phyloP scores from a whole-genome alignment of 2,888 invertebrate species.

The Tachina lurida region DNA sequence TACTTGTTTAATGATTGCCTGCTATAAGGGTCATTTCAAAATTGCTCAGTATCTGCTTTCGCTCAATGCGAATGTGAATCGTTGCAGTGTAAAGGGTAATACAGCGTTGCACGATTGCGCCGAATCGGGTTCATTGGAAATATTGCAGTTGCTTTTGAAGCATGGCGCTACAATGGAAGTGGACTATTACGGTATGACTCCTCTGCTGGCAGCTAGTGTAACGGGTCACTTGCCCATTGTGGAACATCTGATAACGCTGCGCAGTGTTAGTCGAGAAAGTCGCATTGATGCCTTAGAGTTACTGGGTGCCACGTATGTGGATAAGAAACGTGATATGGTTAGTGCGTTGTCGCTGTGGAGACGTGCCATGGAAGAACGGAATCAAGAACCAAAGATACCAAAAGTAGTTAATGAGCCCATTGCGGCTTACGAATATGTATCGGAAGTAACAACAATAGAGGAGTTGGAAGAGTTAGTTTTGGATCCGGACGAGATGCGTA shows the following conservation, averaged over 20 bases:
- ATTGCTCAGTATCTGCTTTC: conserved; percentile 95
- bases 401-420: conserved; percentile 90
- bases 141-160: conserved; percentile 93
- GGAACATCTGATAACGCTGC: conserved; percentile 92
- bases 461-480: conserved; percentile 93
- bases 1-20: conserved; percentile 99
- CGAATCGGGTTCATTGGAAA: conserved; percentile 96
- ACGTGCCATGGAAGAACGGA: conserved; percentile 93
- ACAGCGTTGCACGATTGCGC: conserved; percentile 99
- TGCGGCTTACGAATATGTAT: conserved; percentile 94
- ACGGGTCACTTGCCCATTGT: conserved; percentile 97
- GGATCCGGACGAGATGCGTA: conserved; percentile 97
- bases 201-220: conserved; percentile 95
- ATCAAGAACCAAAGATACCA: conserved; percentile 87
- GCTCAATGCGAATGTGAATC: conserved; percentile 94
- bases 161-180: conserved; percentile 96
- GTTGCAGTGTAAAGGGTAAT: conserved; percentile 94
- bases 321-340: conserved; percentile 96
- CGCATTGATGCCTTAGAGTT: conserved; percentile 95
- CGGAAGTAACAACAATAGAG: conserved; percentile 91
- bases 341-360: conserved; percentile 95
- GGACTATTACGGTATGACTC: conserved; percentile 98
- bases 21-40: conserved; percentile 96
- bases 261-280: conserved; percentile 89
- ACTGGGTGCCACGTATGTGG: conserved; percentile 97